These are phyloP conservation scores for Melikaiella ostensackeni DNA, from an alignment of 2,888 invertebrate species.

Conservation along the genomic window DNA sequence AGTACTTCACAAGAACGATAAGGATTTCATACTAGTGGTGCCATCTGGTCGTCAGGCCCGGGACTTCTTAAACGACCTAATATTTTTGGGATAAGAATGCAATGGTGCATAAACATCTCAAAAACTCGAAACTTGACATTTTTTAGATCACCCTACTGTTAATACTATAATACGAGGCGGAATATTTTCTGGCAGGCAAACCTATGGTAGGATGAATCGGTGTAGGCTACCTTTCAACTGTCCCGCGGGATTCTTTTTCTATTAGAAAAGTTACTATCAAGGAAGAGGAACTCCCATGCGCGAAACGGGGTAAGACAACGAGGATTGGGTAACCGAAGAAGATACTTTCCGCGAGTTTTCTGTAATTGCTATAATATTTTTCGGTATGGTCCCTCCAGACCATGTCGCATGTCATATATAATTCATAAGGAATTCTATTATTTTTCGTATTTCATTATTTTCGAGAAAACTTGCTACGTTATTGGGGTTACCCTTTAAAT, in stretches of 20 bases:
- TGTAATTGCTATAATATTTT: slow-evolving; percentile 26
- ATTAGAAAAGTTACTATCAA: slow-evolving; percentile 48
- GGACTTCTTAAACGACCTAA: too few species aligned
- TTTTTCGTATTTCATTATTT: too few species aligned
- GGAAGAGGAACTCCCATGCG: slow-evolving; percentile 41
- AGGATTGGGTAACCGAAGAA: slow-evolving; percentile 44
- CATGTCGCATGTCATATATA: too few species aligned
- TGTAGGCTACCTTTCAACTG: slow-evolving; percentile 40
- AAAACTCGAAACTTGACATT: too few species aligned
- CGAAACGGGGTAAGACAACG: slow-evolving; percentile 45
- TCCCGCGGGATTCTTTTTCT: slow-evolving; percentile 51
- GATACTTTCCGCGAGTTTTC: slow-evolving; percentile 40
- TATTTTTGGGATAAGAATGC: too few species aligned
- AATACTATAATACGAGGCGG: neutral
- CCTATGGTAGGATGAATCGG: slow-evolving; percentile 35
- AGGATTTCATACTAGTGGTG: too few species aligned
- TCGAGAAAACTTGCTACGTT: too few species aligned
- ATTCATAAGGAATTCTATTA: too few species aligned
- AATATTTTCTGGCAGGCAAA: slow-evolving; percentile 44
- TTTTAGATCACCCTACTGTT: fast-evolving
- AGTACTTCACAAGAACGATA: too few species aligned
- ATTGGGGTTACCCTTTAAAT: too few species aligned
- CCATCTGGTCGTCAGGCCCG: too few species aligned
- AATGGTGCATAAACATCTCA: too few species aligned
- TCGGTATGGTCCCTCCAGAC: neutral